Base-by-base conservation (phyloP, 2,113 vertebrate species). In the Petroica traversi region DNA sequence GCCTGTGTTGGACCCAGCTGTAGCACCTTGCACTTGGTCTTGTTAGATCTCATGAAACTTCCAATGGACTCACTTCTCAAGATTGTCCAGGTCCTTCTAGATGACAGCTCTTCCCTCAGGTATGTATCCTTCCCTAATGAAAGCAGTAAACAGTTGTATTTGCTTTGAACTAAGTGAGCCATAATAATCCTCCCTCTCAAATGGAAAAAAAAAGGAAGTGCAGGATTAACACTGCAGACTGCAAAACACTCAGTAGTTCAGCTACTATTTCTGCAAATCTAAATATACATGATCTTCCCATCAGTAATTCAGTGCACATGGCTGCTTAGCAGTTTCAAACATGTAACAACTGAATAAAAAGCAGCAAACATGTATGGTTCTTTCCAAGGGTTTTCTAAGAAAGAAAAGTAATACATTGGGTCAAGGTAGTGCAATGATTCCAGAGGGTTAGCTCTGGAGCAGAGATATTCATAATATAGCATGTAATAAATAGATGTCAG, bases 1-100 rank as follows among this genome's bases (percentile, higher is more conserved):
- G 46, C 8, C 25, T 14, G 8, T 34, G 41, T 4, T 54, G 29
- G 4, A 23, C 1, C 5, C 34, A 48, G 24, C 8, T 25, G 17
- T 29, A 75, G 17, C 6, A 40, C 11, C n/a, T 22, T 34, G 14
- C 0, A 1, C 5, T 75, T 67, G 17, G 9, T 26, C 61, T 36
- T 54, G 9, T 48, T 40, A 41, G 11, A 61, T 10, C 5, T 40
- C 29, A 11, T 12, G 8, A 48, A 5, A 61, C 34, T 61, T 5
- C 46, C 17, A 46, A 23, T 33, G 34, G 9, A 2, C 1, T 6
- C 20, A 12, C 11, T 23, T 68, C 40, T 41, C 1, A 0, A 46
- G 40, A 25, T 61, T 82, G 17, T 34, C 14, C 34, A 26, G 14
- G 25, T 76, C 20, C 19, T 12, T 34, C 29, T 52, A 25, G n/a